These are phyloP conservation scores for Paramormyrops kingsleyae DNA, from an alignment of 2,113 vertebrate species.

Conservation along the genomic window DNA sequence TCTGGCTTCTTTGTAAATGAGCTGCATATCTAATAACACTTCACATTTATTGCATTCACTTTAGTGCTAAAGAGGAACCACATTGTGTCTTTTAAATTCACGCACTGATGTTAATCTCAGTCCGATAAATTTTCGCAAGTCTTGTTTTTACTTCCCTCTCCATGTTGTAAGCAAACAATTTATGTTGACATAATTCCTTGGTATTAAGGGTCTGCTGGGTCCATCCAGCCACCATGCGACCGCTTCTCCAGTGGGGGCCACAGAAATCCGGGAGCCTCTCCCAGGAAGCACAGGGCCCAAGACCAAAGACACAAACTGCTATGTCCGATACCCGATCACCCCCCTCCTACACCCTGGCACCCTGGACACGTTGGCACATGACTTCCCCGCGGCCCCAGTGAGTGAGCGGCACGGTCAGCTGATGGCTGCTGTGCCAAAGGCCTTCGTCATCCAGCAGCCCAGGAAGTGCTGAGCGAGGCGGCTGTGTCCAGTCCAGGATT, in stretches of 20 bases:
- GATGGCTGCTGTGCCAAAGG: no score
- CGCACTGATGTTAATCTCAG: background rate
- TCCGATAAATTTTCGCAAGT: background rate
- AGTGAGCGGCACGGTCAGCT: no score
- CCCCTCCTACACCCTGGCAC: no score
- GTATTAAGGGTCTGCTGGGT: background rate
- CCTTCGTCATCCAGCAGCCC: no score
- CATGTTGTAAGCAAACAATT: background rate
- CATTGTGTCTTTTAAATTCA: background rate
- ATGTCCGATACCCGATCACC: no score
- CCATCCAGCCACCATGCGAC: background rate
- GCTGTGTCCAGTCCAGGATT: no score
- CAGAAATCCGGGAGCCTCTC: background rate
- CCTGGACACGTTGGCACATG: no score
- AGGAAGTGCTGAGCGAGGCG: no score
- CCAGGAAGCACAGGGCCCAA: no score
- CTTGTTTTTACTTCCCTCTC: background rate
- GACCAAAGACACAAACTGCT: no score
- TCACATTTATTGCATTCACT: background rate
- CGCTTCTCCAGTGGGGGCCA: background rate
- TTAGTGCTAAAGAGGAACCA: background rate
- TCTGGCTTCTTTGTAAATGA: background rate
- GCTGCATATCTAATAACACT: background rate
- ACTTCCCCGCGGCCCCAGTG: no score
- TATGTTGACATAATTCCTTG: background rate